Evolutionary conservation across 2,888 invertebrate species (phyloP), one percentile per base, ranked within the genome.

Genomic region (Belgica antarctica): DNA sequence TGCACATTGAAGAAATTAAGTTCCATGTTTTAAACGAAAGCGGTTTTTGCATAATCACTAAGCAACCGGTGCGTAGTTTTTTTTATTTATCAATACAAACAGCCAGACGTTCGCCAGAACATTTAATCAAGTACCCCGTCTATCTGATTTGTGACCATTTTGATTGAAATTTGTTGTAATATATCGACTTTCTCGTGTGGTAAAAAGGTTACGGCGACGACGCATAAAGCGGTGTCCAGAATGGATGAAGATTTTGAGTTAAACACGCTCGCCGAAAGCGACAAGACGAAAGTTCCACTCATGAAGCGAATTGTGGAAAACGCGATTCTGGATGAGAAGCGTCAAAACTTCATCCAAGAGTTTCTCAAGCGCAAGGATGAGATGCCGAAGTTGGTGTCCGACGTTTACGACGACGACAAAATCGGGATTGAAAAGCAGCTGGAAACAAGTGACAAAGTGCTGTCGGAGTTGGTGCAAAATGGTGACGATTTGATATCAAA

Each of bases 401-500:
- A 75, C 36, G 76, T 78, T 1, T 77, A 77, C 3, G 81, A 82
- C 52, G 79, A 82, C 65, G 83, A 83, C 72, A 83, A 85, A 71
- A 81, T 83, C 0, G 79, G 81, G 0, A 84, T 89, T 22, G 87
- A 89, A 75, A 81, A 83, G 72, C 88, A 89, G 73, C 83, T 89
- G 3, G 82, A 85, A 27, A 77, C 81, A 8, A 89, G 89, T 59
- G 84, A 85, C 0, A 85, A 86, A 71, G 79, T 86, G 52, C 79
- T 91, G 22, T 85, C 87, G 73, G 84, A 87, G 70, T 77, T 90
- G 27, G 78, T 86, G 8, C 77, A 83, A 12, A 89, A 90, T 76
- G 89, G 89, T 27, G 84, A 86, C 65, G 89, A 89, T 75, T 83
- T 87, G 75, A 87, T 90, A 71, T 85, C 88, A n/a, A 91, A 91